These are phyloP conservation scores for Gymnocypris eckloni DNA, from an alignment of 2,797 vertebrate species.

Conservation along the genomic window DNA sequence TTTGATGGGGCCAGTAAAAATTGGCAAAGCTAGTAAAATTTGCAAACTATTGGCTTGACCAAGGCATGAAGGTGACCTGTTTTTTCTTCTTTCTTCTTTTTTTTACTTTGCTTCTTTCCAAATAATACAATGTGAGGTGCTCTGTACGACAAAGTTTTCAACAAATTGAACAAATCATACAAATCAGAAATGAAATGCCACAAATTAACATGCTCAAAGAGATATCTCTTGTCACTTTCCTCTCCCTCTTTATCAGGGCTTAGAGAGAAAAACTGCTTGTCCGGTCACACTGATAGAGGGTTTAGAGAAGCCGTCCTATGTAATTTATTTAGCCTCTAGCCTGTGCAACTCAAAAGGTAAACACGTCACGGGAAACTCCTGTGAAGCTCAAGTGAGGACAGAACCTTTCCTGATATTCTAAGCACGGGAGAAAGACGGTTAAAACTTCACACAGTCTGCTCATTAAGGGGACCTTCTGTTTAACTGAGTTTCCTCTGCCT, in stretches of 20 bases:
- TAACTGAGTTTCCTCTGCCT: slow-evolving; percentile 55
- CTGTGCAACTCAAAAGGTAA: not conserved
- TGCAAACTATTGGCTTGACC: not conserved
- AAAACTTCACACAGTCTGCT: slow-evolving; percentile 36
- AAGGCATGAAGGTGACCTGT: too few species aligned
- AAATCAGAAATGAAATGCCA: not conserved
- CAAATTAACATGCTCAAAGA: not conserved
- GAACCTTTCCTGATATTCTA: slow-evolving; percentile 10
- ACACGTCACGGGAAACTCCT: slow-evolving; percentile 37
- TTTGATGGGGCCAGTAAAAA: not conserved
- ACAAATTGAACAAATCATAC: not conserved
- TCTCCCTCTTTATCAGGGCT: not conserved
- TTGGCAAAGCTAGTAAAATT: not conserved
- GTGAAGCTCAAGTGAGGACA: slow-evolving; percentile 54
- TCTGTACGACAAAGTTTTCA: not conserved
- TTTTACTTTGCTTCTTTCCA: too few species aligned
- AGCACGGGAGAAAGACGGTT: not conserved
- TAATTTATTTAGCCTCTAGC: not conserved
- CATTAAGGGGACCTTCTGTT: slow-evolving; percentile 50
- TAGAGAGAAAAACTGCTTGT: not conserved
- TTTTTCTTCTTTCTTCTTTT: too few species aligned
- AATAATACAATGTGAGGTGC: not conserved
- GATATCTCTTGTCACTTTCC: not conserved
- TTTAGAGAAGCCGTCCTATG: not conserved
- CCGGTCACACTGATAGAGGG: not conserved